Conservation (phyloP, 1,140 invertebrate genomes). For the Macrocentrus cingulum region DNA sequence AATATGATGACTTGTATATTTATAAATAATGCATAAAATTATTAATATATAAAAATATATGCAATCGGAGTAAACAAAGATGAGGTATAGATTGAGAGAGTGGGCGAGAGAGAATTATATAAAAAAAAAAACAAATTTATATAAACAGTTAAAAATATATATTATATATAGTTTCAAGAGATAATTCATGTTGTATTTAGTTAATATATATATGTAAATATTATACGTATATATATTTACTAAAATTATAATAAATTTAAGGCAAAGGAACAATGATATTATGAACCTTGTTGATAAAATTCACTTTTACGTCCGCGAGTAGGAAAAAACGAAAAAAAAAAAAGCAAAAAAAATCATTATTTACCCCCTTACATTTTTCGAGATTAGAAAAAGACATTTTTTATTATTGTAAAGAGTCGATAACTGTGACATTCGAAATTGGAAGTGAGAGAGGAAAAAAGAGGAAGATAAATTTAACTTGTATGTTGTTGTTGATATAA, state of each 20-base stretch:
- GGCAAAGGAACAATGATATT: slow-evolving; percentile 36
- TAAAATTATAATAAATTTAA: slow-evolving; percentile 34
- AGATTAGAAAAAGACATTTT: too few species aligned
- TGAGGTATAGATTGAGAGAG: slow-evolving; percentile 23
- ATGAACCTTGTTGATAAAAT: slow-evolving; percentile 48
- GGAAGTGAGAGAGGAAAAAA: not conserved
- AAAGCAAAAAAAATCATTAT: too few species aligned
- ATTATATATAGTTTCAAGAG: slow-evolving; percentile 35
- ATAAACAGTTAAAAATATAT: too few species aligned
- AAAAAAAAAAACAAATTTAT: too few species aligned
- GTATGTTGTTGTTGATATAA: not conserved
- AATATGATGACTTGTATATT: slow-evolving; percentile 56
- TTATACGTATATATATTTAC: slow-evolving; percentile 31
- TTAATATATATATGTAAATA: slow-evolving; percentile 33
- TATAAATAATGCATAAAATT: slow-evolving; percentile 52
- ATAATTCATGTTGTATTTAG: slow-evolving; percentile 43
- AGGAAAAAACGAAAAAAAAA: slow-evolving; percentile 29
- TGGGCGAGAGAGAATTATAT: slow-evolving; percentile 34
- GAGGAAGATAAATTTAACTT: too few species aligned
- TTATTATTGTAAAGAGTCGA: too few species aligned
- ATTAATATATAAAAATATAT: slow-evolving; percentile 42
- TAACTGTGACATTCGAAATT: not conserved
- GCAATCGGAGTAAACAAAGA: slow-evolving; percentile 7
- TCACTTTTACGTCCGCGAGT: slow-evolving; percentile 51
- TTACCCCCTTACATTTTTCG: too few species aligned